Evolutionary conservation across 2,113 vertebrate species (phyloP).

Genomic region (Urocynchramus pylzowi): DNA sequence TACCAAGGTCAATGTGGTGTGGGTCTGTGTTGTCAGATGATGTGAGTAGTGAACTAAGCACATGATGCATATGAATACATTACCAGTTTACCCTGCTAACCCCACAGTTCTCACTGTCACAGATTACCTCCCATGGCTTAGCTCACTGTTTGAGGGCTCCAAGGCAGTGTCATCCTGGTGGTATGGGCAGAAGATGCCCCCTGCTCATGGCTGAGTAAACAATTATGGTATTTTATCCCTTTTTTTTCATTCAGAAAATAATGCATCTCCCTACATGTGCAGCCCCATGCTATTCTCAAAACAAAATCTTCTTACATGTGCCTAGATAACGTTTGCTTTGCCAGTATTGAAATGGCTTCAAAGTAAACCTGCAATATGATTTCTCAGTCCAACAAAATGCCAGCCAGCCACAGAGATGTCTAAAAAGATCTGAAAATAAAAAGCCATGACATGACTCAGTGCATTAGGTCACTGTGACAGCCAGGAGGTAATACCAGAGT

Average conservation of each 20-base stretch:
- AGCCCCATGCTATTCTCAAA: neutral
- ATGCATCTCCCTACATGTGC: neutral
- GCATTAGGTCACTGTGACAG: conserved; percentile 44
- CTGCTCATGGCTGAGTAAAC: neutral
- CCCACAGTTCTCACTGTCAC: neutral
- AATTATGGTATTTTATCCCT: neutral
- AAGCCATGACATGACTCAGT: conserved; percentile 40
- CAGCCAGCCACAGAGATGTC: conserved; percentile 4
- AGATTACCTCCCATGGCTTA: neutral
- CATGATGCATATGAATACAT: neutral
- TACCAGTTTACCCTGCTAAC: neutral
- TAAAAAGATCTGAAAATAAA: neutral
- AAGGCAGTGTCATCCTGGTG: neutral
- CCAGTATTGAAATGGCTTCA: neutral
- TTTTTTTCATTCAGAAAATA: neutral
- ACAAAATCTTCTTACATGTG: neutral
- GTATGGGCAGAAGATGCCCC: neutral
- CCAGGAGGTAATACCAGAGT: conserved; percentile 27
- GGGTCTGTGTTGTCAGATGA: neutral
- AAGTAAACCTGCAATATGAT: neutral
- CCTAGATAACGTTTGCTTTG: neutral
- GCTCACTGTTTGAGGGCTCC: neutral
- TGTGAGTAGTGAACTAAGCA: neutral
- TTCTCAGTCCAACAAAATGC: neutral
- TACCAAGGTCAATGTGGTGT: neutral